Evolutionary conservation across 2,113 vertebrate genomes (phyloP).

Genomic region (Mesembrinibis cayennensis): DNA sequence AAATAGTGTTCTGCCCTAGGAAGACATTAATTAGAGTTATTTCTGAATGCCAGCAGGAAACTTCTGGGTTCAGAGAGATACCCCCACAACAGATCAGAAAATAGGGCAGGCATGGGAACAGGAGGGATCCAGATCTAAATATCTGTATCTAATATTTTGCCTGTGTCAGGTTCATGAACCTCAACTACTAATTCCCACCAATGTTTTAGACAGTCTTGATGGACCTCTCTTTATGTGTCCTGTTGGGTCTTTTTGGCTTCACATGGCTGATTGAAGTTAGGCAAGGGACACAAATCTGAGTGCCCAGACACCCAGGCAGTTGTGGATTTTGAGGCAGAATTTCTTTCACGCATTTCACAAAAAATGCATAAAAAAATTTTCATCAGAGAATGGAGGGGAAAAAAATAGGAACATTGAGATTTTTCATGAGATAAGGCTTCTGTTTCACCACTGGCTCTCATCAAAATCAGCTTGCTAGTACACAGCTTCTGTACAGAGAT

Average conservation of each 20-base stretch:
- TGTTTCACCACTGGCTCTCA: neutral
- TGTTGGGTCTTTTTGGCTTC: neutral
- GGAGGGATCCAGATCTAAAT: neutral
- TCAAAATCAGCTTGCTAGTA: neutral
- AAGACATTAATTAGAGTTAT: neutral
- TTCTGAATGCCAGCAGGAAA: neutral
- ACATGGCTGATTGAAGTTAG: neutral
- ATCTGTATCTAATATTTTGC: neutral
- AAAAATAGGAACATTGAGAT: neutral
- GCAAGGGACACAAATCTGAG: neutral
- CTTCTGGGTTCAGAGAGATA: neutral
- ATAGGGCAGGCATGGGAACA: neutral
- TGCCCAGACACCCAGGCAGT: neutral
- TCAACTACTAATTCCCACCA: neutral
- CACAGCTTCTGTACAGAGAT: neutral
- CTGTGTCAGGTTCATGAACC: neutral
- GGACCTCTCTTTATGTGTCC: neutral
- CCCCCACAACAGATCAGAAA: neutral
- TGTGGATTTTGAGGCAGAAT: neutral
- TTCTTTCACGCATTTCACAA: neutral
- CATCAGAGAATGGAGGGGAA: neutral
- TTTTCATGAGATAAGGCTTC: neutral
- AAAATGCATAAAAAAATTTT: neutral
- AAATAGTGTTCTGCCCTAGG: neutral
- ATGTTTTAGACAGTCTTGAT: neutral